Base-by-base conservation (phyloP, 2,113 vertebrate genomes). In the Actenoides lindsayi region DNA sequence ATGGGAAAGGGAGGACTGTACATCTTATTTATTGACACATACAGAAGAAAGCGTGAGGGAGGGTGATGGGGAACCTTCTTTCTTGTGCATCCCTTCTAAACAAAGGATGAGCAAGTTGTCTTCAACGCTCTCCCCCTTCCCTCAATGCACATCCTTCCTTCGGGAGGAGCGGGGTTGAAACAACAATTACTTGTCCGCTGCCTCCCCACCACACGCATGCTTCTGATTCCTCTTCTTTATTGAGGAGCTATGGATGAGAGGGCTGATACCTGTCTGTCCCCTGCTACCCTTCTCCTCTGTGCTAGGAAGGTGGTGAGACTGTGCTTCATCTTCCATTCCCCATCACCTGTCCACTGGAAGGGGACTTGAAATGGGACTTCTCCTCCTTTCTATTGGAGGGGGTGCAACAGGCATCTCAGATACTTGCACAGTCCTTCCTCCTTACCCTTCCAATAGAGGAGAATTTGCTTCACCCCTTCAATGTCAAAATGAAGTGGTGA, bases 121-220 rank as follows among this genome's bases (percentile, higher is more conserved):
- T 73, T 53, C 67, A 27, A 2, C 5, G 0, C 28, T 64, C 9
- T 4, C 16, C 2, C 44, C 9, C 0, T 65, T 35, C 30, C 54
- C 14, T 53, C 17, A 15, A 39, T 20, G 13, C 11, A 3, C 70
- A 18, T 41, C 9, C 14, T 48, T 16, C 42, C 27, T 83, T 44
- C 54, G 18, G 68, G n/a, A 86, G 76, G 27, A 59, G 30, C 39
- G 19, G 19, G 6, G 24, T 13, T 20, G 54, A 37, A 68, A 15
- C 30, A 76, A 53, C n/a, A 41, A 3, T 25, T 53, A 4, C 25
- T 53, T 89, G 28, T 56, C 37, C 6, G 0, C 42, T 80, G 37
- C 25, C 19, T 67, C 30, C 20, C 53, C 0, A 1, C 54, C 10
- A 16, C 46, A 20, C 3, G 4, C 10, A 4, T 2, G 1, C 16